A percentile compares a stretch with the other conserved stretches of the same genome.
phyloP scores from a whole-genome alignment of 2,888 invertebrate genomes.

The Copidosoma aretas region DNA sequence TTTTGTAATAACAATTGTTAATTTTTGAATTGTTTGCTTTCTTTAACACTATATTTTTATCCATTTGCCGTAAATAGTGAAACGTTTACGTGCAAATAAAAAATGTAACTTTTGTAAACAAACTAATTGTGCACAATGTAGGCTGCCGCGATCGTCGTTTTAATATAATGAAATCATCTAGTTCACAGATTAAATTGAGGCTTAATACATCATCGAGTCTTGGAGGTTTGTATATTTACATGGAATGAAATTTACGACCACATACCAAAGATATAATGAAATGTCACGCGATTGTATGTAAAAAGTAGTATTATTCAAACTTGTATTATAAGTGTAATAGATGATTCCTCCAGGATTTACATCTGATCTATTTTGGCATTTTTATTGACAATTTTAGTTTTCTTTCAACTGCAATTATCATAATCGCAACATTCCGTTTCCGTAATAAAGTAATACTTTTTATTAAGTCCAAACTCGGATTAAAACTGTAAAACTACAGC shows the following conservation, averaged over 20 bases:
- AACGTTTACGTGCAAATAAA: constrained; percentile 24
- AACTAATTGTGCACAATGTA: constrained; percentile 29
- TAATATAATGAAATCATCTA: constrained; percentile 22
- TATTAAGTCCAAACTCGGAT: constrained; percentile 17
- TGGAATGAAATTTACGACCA: constrained; percentile 54
- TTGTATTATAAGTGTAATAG: constrained; percentile 42
- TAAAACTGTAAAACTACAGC: constrained; percentile 14
- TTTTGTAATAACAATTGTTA: constrained; percentile 40
- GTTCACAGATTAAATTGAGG: constrained; percentile 27
- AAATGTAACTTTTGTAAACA: constrained; percentile 29
- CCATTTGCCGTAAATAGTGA: constrained; percentile 34
- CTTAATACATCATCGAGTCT: constrained; percentile 30
- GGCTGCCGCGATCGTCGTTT: constrained; percentile 24
- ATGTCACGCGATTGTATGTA: constrained; percentile 56
- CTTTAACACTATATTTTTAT: constrained; percentile 43
- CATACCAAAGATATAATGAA: constrained; percentile 62
- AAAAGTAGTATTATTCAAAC: constrained; percentile 52
- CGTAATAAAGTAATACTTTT: constrained; percentile 34
- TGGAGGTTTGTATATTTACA: constrained; percentile 53
- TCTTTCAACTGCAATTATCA: constrained; percentile 7
- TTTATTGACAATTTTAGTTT: constrained; percentile 13
- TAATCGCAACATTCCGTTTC: constrained; percentile 44
- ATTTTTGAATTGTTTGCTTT: constrained; percentile 32
- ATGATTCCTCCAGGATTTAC: constrained; percentile 43
- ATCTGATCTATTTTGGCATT: constrained; percentile 12